Base-by-base conservation (phyloP, 2,888 invertebrate species). In the Clanis bilineata region DNA sequence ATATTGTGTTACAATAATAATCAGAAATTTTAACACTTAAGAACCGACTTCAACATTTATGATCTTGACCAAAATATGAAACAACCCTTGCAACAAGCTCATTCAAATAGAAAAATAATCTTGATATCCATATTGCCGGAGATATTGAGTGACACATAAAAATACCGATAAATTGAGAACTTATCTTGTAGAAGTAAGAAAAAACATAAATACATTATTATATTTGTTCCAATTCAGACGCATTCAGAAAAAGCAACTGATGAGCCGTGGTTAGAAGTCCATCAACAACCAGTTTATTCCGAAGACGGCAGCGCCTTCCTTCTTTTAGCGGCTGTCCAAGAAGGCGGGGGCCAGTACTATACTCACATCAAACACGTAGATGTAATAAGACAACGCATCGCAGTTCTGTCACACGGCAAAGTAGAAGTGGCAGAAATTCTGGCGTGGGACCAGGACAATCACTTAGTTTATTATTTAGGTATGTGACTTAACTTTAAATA, bases 281-380 rank as follows among this genome's bases (percentile, higher is more conserved):
- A 97, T 79, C 96, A 96, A 43, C 95, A 96, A 85, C 97, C 97
- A 21, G 93, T 97, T 25, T 97, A 97, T 86, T 95, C 97, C 0
- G 95, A 95, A 62, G 96, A 97, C 76, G 97, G 97, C 28, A 95
- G 96, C 80, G 96, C 96, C 74, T 97, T 97, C 86, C 93, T 97
- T 64, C 92, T 97, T 62, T 91, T 97, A 66, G 96, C 97, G 4
- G 94, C 96, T 18, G 96, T 97, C 57, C 96, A 96, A 77, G 97
- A 97, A 79, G 97, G 97, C 54, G 95, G 95, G 47, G 95, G 95
- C 64, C 97, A 97, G 81, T 95, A 96, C 81, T 97, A 95, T 88
- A 97, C 97, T 44, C 97, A 97, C 93, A 97, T 97, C 84, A 97
- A 97, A 79, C 97, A 97, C 82, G 94, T 97, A 67, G 96, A 96